Percentiles rank a stretch among this genome's conserved stretches.
phyloP scores from a whole-genome alignment of 2,888 invertebrate genomes.

The Allolobophora icterica region DNA sequence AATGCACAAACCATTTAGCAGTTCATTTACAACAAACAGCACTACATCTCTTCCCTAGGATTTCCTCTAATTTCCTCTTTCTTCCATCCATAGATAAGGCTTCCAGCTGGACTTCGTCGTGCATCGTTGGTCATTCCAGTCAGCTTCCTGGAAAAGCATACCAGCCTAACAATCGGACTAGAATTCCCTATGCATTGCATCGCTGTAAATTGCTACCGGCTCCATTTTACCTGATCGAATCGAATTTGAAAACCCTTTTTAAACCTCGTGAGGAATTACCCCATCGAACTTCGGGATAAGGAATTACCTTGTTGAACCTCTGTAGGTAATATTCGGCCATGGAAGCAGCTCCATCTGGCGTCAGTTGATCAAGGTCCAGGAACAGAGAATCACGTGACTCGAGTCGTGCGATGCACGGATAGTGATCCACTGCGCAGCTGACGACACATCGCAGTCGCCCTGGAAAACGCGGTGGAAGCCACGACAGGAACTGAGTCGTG shows the following conservation, averaged over 20 bases:
- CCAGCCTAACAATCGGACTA: background rate
- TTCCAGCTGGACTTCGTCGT: no score
- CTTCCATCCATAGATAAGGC: no score
- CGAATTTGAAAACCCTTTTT: no score
- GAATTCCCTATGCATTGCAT: background rate
- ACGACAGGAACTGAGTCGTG: slow-evolving; percentile 50
- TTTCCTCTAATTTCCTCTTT: no score
- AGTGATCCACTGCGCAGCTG: slow-evolving; percentile 51
- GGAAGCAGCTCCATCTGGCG: slow-evolving; percentile 46
- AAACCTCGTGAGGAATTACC: no score
- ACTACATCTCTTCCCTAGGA: no score
- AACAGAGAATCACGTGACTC: slow-evolving; percentile 50
- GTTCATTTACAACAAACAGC: background rate
- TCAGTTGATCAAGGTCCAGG: slow-evolving; percentile 49
- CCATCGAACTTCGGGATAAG: no score
- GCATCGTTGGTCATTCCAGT: background rate
- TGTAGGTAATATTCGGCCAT: slow-evolving; percentile 52
- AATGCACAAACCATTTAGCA: no score
- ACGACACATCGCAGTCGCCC: slow-evolving; percentile 54
- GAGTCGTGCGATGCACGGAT: slow-evolving; percentile 52
- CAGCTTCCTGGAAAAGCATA: background rate
- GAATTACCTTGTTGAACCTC: slow-evolving; percentile 55
- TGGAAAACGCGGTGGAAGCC: slow-evolving; percentile 57
- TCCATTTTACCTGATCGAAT: no score
- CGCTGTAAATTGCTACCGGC: no score